These are phyloP conservation scores for Petrolisthes manimaculis DNA, from an alignment of 2,888 invertebrate genomes.

Conservation along the genomic window DNA sequence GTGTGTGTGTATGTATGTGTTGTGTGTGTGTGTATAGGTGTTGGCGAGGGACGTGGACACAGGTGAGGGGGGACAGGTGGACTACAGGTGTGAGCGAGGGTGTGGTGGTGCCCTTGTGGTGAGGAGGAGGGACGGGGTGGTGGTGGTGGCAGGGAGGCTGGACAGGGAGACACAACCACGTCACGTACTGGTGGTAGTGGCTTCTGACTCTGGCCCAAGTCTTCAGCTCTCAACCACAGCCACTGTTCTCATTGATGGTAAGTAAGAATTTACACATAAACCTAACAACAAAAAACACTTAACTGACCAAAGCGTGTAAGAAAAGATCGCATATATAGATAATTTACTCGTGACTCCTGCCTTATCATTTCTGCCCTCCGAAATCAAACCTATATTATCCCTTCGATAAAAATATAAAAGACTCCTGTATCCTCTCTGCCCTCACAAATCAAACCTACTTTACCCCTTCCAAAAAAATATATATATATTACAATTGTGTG, in stretches of 20 bases:
- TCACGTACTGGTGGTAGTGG: conserved; percentile 33
- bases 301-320: too few relatives aligned
- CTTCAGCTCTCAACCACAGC: conserved; percentile 51
- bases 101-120: conserved; percentile 43
- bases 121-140: conserved; percentile 32
- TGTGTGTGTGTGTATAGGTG: conserved; percentile 22
- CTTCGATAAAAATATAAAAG: too few relatives aligned
- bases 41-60: conserved; percentile 56
- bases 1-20: background rate
- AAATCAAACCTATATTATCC: too few relatives aligned
- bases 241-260: conserved; percentile 52
- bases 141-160: conserved; percentile 37
- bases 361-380: too few relatives aligned
- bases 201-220: conserved; percentile 43
- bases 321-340: too few relatives aligned
- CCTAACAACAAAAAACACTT: too few relatives aligned
- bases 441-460: too few relatives aligned
- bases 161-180: conserved; percentile 38
- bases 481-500: too few relatives aligned
- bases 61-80: conserved; percentile 46
- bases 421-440: too few relatives aligned
- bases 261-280: background rate
- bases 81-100: conserved; percentile 30
- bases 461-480: too few relatives aligned
- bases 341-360: too few relatives aligned